Conservation (phyloP, 2,888 invertebrate species). For the Napeogenes inachia region DNA sequence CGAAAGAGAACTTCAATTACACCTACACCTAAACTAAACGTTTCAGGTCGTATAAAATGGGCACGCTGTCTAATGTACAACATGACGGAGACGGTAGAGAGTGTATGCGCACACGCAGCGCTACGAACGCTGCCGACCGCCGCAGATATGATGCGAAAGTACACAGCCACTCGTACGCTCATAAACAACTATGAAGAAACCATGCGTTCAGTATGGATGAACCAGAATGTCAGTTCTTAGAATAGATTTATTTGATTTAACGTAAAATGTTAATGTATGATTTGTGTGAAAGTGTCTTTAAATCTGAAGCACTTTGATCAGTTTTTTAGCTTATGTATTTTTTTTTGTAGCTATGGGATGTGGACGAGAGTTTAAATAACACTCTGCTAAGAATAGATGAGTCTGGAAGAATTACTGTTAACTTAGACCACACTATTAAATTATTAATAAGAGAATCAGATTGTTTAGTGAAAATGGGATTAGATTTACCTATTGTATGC, state of each 20-base stretch:
- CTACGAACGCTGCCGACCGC: slow-evolving; percentile 84
- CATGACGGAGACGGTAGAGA: slow-evolving; percentile 88
- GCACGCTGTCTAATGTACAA: slow-evolving; percentile 88
- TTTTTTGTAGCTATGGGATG: slow-evolving; percentile 77
- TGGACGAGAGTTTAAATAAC: slow-evolving; percentile 80
- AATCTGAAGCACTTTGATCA: too few species aligned
- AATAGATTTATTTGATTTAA: neutral
- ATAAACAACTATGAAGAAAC: slow-evolving; percentile 86
- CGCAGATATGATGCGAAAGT: slow-evolving; percentile 84
- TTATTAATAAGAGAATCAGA: slow-evolving; percentile 90
- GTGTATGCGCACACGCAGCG: slow-evolving; percentile 85
- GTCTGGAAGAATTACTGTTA: slow-evolving; percentile 83
- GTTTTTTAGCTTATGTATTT: too few species aligned
- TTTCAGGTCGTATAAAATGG: slow-evolving; percentile 86
- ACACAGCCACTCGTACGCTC: slow-evolving; percentile 84
- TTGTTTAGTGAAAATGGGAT: slow-evolving; percentile 87
- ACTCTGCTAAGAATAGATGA: slow-evolving; percentile 80
- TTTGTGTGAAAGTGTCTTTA: too few species aligned
- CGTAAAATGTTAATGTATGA: too few species aligned
- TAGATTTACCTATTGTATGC: slow-evolving; percentile 89
- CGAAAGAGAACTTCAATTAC: too few species aligned
- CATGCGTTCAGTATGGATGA: slow-evolving; percentile 89
- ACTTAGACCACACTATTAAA: slow-evolving; percentile 85
- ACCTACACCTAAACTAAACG: slow-evolving; percentile 20
- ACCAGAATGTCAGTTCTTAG: slow-evolving; percentile 82